phyloP scores from a whole-genome alignment of 2,113 vertebrate species.

The Chloroceryle aenea region DNA sequence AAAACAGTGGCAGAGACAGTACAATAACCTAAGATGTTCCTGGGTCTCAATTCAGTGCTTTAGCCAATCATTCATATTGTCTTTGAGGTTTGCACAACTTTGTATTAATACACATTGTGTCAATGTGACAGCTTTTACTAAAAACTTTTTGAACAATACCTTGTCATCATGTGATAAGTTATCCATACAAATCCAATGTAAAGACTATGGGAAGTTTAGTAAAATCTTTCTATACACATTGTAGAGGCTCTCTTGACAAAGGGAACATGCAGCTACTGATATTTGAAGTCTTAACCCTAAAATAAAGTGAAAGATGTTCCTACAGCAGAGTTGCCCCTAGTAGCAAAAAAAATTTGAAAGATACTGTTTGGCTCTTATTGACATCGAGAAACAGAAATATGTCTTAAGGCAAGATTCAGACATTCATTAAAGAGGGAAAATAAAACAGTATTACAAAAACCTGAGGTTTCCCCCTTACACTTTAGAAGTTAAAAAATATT shows the following conservation, averaged over 20 bases:
- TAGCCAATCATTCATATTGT: background rate
- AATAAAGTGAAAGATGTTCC: background rate
- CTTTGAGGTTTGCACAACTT: background rate
- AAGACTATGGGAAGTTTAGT: background rate
- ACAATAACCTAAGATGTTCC: background rate
- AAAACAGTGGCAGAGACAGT: background rate
- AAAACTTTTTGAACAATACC: background rate
- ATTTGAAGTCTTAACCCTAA: constrained; percentile 22
- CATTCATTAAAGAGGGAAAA: constrained; percentile 14
- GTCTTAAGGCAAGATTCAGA: constrained; percentile 28
- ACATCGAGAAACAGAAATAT: background rate
- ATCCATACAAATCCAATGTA: background rate
- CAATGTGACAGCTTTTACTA: background rate
- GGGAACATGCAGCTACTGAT: background rate
- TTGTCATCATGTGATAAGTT: background rate
- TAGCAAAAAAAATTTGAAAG: background rate
- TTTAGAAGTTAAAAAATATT: constrained; percentile 53
- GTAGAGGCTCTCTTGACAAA: background rate
- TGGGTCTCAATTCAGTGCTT: background rate
- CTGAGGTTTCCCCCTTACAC: constrained; percentile 20
- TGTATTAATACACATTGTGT: background rate
- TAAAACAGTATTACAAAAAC: constrained; percentile 27
- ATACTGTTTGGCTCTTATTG: background rate
- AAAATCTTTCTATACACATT: background rate
- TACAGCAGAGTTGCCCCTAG: background rate